Base-by-base conservation (phyloP, 1,140 invertebrate species). In the Pygmarrhopalites habei region DNA sequence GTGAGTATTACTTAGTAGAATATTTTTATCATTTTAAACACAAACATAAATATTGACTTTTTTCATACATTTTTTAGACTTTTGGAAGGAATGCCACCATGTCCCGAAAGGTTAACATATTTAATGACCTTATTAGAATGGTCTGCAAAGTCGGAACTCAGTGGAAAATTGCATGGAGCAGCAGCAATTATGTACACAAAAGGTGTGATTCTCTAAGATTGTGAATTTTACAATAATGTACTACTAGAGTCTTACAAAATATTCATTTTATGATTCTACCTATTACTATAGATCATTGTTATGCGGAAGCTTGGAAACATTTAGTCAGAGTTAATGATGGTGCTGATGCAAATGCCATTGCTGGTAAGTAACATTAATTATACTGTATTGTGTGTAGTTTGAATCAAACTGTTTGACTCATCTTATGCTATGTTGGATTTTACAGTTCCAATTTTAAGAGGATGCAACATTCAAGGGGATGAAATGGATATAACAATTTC, bases 281-380 rank as follows among this genome's bases (percentile, higher is more conserved):
- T n/a, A n/a, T n/a, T n/a, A n/a, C n/a, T n/a, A n/a, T n/a, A 69
- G 68, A 69, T 39, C n/a, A 63, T 12, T 55, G 25, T 58, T 69
- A 58, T 58, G 29, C 44, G 14, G 68, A 69, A 35, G 68, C 68
- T 19, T 69, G 68, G 68, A 64, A 47, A 64, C 64, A 69, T 44
- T 28, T 69, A 19, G 30, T 64, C 19, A 32, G 64, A 41, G 39
- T 62, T 28, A 64, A 25, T 47, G 64, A 69, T 41, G 68, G 64
- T 23, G 59, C 47, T n/a, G 62, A 62, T 32, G 65, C 59, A 17
- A 61, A 56, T 7, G 25, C 53, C 12, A 23, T 66, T 2, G 56
- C 65, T 14, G 10, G 51, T n/a, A n/a, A n/a, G n/a, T n/a, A n/a
- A n/a, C n/a, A n/a, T n/a, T n/a, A n/a, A n/a, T n/a, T n/a, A n/a